phyloP scores from a whole-genome alignment of 2,113 vertebrate species.

The Spilogale gracilis region DNA sequence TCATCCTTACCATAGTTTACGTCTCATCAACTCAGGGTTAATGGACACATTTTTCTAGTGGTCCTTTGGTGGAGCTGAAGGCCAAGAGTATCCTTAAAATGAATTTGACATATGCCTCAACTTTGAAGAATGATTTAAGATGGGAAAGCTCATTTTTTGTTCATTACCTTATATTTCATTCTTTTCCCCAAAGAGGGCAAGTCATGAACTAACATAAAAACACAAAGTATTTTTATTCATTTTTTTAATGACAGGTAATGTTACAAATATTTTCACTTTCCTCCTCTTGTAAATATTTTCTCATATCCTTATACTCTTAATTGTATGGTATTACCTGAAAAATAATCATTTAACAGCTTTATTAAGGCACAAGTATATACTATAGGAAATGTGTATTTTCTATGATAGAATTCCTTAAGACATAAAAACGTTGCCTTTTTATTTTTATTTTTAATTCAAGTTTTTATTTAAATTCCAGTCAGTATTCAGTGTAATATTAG shows the following conservation, averaged over 20 bases:
- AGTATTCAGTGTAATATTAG: background rate
- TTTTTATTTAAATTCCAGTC: background rate
- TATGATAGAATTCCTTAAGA: background rate
- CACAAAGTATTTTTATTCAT: background rate
- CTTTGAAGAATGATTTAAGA: background rate
- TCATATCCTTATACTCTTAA: background rate
- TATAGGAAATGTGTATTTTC: background rate
- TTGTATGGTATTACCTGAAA: background rate
- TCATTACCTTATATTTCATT: background rate
- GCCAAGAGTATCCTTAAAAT: background rate
- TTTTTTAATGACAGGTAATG: background rate
- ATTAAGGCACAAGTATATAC: background rate
- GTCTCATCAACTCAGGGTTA: background rate
- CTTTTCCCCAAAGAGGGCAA: background rate
- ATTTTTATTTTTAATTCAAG: background rate
- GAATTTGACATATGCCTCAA: background rate
- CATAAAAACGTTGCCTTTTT: background rate
- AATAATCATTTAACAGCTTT: background rate
- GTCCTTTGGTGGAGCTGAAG: background rate
- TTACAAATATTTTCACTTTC: background rate
- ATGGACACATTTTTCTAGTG: background rate
- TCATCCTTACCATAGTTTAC: background rate
- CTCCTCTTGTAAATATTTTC: background rate
- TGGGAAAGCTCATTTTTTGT: background rate
- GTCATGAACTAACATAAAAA: background rate